These are phyloP conservation scores for Eulemur albifrons DNA, from an alignment of 2,797 vertebrate species.

Conservation along the genomic window DNA sequence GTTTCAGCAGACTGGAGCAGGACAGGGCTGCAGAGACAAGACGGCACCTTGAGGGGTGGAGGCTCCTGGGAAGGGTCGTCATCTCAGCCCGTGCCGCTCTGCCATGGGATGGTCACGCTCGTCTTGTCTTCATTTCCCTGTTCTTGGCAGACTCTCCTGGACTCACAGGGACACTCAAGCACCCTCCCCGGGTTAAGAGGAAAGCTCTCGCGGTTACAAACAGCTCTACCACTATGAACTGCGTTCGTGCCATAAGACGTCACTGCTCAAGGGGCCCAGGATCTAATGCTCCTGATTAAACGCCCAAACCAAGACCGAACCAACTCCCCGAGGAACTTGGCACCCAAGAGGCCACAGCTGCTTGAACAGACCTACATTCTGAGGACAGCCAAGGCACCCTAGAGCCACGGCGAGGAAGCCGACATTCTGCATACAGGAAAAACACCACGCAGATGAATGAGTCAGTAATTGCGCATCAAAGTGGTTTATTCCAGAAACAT, in stretches of 20 bases:
- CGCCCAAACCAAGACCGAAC: fast-evolving
- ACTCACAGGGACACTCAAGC: neutral
- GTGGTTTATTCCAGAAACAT: neutral
- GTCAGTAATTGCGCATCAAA: neutral
- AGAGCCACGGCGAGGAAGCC: neutral
- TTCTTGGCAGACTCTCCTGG: neutral
- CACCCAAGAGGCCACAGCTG: too few species aligned
- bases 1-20: neutral
- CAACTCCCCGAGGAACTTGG: fast-evolving
- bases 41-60: neutral
- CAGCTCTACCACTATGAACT: fast-evolving
- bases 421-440: neutral
- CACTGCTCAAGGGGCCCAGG: neutral
- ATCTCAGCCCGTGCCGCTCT: neutral
- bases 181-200: too few species aligned
- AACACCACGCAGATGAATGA: neutral
- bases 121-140: neutral
- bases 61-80: fast-evolving
- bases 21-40: neutral
- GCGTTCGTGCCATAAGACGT: fast-evolving
- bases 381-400: neutral
- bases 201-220: neutral
- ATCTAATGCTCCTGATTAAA: too few species aligned
- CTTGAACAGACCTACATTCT: too few species aligned
- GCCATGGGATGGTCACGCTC: fast-evolving